Base-by-base conservation (phyloP, 2,888 invertebrate species). In the Cephus sareptanus region DNA sequence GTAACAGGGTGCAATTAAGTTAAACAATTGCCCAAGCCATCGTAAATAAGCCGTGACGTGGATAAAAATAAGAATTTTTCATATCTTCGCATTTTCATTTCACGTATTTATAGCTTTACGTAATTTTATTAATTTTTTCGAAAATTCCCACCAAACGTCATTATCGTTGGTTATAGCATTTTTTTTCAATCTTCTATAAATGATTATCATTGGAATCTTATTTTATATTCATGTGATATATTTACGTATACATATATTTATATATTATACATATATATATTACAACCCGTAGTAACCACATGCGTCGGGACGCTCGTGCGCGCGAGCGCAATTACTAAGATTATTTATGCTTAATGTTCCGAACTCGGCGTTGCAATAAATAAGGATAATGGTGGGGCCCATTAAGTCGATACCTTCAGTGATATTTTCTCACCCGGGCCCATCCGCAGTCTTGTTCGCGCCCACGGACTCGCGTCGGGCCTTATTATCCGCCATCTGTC, bases 371-470 rank as follows among this genome's bases (percentile, higher is more conserved):
- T 82, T 80, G 88, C 83, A 85, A 89, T 87, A 87, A 86, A 85
- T 88, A 86, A 86, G 83, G 86, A 89, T 90, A 90, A 90, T 90
- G 89, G 88, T 86, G 81, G 80, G 79, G 82, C 85, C 89, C 88
- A 90, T 90, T 90, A 89, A 89, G 87, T 81, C 87, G 86, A 89
- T 90, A 86, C 85, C 81, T 85, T 83, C 88, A 87, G 87, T 90
- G 89, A 90, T 90, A 90, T 90, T 90, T 90, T 90, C 90, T 90
- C 89, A 86, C 90, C 87, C 87, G 76, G 79, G 79, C 85, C 86
- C 86, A 87, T 87, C 85, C 86, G 85, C 87, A 84, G 87, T 85
- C 86, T 85, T 86, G 87, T 89, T 89, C 86, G 85, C 87, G 89
- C 89, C 89, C 87, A 89, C 88, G 86, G 84, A 81, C 80, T 83